Evolutionary conservation across 2,888 invertebrate genomes (phyloP), one percentile per base, ranked within the genome.

Genomic region (Lucinisca nassula): DNA sequence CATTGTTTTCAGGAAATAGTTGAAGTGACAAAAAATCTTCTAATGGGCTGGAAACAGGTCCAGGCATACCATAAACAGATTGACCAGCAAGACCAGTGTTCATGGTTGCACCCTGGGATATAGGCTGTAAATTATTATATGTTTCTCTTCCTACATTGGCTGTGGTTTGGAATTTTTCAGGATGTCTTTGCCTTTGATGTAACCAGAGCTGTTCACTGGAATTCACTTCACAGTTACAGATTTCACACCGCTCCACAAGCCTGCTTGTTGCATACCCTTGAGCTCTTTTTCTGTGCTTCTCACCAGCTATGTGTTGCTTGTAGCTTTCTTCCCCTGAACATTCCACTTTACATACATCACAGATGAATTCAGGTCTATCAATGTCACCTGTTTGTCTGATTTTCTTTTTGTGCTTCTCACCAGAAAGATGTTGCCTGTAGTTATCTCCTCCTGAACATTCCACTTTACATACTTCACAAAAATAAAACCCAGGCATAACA

Each of bases 271-370:
- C 51, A 51, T 21, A 4, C 3, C 21, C 21, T 51, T 6, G 51
- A 21, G n/a, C 14, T 21, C 21, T 3, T 35, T 67, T 91, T 74
- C 80, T 89, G 79, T 95, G 95, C 55, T 94, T 94, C 17, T 87
- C 91, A 27, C 93, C 93, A 8, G 79, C 75, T 35, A 90, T 90
- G 74, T 95, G 95, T 75, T 94, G 94, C 32, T 79, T 76, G 30
- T 93, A 93, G 85, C 90, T 92, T 24, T 90, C 93, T 45, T 90
- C 91, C 35, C 94, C 95, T 73, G 92, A 84, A 40, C 93, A 93
- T 8, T 82, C 21, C 30, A 92, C 90, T 10, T 89, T 84, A 83
- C 95, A 95, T 37, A 92, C 79, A 10, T 92, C 84, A 86, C 95
- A 95, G 4, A 21, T 51, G 4, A 21, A 21, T 3, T 21, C 4